phyloP scores from a whole-genome alignment of 1,140 invertebrate genomes.

The Formica exsecta region DNA sequence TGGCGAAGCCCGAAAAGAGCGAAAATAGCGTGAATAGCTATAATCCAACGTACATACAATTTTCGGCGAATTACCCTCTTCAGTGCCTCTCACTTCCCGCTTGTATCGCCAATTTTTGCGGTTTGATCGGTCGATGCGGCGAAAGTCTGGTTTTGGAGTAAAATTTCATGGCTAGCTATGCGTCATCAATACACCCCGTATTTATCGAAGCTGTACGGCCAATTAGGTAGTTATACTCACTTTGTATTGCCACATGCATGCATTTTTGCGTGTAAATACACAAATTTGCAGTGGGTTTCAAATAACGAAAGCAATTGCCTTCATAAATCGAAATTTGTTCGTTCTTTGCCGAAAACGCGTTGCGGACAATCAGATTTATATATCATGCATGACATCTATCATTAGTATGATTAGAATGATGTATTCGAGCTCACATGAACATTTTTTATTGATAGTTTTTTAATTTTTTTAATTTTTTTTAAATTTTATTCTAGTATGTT shows the following conservation, averaged over 20 bases:
- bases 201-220: constrained; percentile 73
- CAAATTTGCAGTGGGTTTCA: constrained; percentile 54
- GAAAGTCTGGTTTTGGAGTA: constrained; percentile 64
- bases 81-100: constrained; percentile 72
- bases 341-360: background rate
- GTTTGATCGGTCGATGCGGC: constrained; percentile 40
- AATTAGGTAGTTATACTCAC: constrained; percentile 71
- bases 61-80: constrained; percentile 59
- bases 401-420: constrained; percentile 50
- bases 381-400: constrained; percentile 35
- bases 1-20: background rate
- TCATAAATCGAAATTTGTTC: constrained; percentile 14
- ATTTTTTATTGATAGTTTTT: background rate
- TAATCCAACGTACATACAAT: constrained; percentile 43
- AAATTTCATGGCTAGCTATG: constrained; percentile 75
- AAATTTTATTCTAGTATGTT: background rate
- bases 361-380: constrained; percentile 62
- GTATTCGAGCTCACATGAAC: constrained; percentile 40
- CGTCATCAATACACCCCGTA: constrained; percentile 67
- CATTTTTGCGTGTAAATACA: constrained; percentile 75
- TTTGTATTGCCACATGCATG: constrained; percentile 50
- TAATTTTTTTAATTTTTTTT: background rate
- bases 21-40: constrained; percentile 20
- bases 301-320: constrained; percentile 74
- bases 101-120: constrained; percentile 68